Conservation (phyloP, 1,140 invertebrate species). For the Brachionus angularis region DNA sequence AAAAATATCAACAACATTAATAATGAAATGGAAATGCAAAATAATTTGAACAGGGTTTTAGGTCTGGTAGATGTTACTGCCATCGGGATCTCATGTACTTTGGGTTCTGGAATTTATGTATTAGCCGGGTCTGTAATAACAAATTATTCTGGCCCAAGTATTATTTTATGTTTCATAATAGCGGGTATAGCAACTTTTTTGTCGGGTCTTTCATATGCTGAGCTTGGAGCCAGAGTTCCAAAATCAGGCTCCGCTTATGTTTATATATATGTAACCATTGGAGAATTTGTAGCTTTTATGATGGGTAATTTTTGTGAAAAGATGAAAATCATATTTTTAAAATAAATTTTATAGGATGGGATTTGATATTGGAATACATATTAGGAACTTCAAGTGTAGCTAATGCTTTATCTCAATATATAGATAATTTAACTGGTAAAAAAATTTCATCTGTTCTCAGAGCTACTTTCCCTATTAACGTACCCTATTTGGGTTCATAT, state of each 20-base stretch:
- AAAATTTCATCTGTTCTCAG: conserved; percentile 50
- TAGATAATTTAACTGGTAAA: conserved; percentile 50
- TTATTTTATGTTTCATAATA: conserved; percentile 79
- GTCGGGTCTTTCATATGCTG: conserved; percentile 83
- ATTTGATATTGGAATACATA: conserved; percentile 81
- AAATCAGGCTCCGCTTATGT: conserved; percentile 79
- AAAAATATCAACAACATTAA: no score
- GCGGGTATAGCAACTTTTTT: conserved; percentile 79
- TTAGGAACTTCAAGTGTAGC: conserved; percentile 62
- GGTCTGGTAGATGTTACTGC: conserved; percentile 12
- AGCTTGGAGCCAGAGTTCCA: conserved; percentile 82
- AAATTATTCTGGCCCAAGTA: conserved; percentile 80
- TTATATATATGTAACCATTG: conserved; percentile 61
- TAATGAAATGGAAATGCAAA: not conserved
- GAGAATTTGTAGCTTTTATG: conserved; percentile 85
- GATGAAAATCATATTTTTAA: not conserved
- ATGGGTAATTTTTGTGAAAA: conserved; percentile 61
- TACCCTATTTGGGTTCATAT: conserved; percentile 63
- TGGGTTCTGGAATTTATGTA: conserved; percentile 70
- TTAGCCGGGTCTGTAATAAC: conserved; percentile 50
- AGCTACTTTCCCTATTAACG: conserved; percentile 58
- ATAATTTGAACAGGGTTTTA: not conserved
- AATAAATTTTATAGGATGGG: conserved; percentile 64
- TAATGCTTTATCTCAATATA: conserved; percentile 32
- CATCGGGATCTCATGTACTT: conserved; percentile 50